These are phyloP conservation scores for Hyaena hyaena DNA, from an alignment of 2,113 vertebrate species.

Conservation along the genomic window DNA sequence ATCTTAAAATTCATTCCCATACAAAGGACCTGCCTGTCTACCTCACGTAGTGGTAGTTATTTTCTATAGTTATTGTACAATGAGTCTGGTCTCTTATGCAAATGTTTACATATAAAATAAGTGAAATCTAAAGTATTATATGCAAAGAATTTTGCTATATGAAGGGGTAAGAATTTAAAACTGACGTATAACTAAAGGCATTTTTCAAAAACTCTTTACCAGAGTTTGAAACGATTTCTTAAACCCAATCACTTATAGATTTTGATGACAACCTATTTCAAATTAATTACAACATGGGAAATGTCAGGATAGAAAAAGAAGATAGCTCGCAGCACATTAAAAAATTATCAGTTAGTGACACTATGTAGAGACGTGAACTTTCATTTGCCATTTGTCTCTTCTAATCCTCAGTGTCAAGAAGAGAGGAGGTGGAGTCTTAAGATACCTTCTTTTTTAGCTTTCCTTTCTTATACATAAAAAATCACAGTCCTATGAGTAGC, in stretches of 20 bases:
- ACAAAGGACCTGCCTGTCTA: not conserved
- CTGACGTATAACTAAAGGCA: not conserved
- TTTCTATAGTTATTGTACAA: not conserved
- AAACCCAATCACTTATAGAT: not conserved
- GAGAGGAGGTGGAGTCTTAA: not conserved
- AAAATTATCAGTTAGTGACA: not conserved
- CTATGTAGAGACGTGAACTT: not conserved
- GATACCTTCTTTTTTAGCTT: not conserved
- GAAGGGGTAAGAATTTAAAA: not conserved
- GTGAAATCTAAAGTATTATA: not conserved
- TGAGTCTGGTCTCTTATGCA: not conserved
- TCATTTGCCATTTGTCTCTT: not conserved
- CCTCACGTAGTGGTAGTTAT: not conserved
- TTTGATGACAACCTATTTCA: not conserved
- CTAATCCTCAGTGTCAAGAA: not conserved
- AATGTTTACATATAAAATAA: not conserved
- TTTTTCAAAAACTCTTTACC: not conserved
- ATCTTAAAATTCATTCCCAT: not conserved
- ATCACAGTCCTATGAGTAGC: not conserved
- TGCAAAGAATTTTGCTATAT: not conserved
- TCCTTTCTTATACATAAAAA: not conserved
- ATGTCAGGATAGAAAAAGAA: not conserved
- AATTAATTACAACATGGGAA: not conserved
- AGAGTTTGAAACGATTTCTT: not conserved
- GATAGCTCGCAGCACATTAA: not conserved